These are phyloP conservation scores for Sebastes flavidus DNA, from an alignment of 2,797 vertebrate genomes.

Conservation along the genomic window DNA sequence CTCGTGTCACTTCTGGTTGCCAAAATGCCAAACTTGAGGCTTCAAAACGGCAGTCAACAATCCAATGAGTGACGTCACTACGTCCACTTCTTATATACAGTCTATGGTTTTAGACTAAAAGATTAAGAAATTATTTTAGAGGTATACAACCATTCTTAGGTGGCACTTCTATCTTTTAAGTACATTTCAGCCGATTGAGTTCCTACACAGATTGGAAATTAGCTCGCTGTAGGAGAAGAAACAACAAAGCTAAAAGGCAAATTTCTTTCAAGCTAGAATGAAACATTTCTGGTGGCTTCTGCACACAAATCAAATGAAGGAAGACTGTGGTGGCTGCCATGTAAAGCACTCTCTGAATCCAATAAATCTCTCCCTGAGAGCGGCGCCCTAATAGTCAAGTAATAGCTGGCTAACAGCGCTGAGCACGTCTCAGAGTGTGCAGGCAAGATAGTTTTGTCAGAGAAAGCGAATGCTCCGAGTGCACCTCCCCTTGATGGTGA, in stretches of 20 bases:
- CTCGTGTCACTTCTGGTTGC: neutral
- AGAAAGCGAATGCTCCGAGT: slow-evolving; percentile 36
- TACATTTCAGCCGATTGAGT: neutral
- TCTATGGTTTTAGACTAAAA: neutral
- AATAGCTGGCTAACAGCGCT: slow-evolving; percentile 56
- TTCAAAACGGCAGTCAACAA: neutral
- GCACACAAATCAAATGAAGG: slow-evolving; percentile 35
- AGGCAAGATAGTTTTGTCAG: slow-evolving; percentile 57
- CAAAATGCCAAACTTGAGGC: neutral
- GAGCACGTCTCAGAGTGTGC: slow-evolving; percentile 60
- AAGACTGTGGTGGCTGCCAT: slow-evolving; percentile 42
- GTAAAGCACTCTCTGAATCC: slow-evolving; percentile 47
- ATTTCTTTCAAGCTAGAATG: slow-evolving; percentile 20
- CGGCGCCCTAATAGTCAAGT: slow-evolving; percentile 55
- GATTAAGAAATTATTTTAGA: neutral
- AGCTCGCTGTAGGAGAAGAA: neutral
- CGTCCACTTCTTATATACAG: too few relatives aligned
- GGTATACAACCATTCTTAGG: neutral
- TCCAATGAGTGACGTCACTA: neutral
- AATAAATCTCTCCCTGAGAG: slow-evolving; percentile 53
- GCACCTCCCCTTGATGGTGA: slow-evolving; percentile 48
- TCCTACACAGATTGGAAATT: neutral
- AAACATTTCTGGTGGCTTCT: slow-evolving; percentile 27
- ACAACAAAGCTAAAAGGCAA: neutral
- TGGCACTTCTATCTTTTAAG: neutral